Percentiles rank a stretch among this genome's conserved stretches.
These are phyloP conservation scores for Chouioia cunea DNA, from an alignment of 2,888 invertebrate genomes.

Conservation along the genomic window DNA sequence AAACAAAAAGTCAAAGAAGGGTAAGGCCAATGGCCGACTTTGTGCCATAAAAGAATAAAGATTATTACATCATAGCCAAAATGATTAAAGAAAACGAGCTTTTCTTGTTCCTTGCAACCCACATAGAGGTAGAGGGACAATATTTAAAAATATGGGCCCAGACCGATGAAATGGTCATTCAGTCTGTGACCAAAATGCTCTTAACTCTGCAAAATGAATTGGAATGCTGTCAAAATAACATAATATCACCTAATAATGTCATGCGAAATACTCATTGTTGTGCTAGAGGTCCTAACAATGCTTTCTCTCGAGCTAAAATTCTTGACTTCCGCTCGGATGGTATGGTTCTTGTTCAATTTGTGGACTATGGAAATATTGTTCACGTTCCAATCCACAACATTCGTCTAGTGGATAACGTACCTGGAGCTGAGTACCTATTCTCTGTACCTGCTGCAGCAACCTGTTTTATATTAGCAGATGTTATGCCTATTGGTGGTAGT, in stretches of 20 bases:
- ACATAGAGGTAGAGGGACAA: slow-evolving; percentile 78
- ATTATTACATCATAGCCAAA: not conserved
- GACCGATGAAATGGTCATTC: slow-evolving; percentile 74
- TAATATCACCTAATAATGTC: not conserved
- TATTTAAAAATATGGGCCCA: slow-evolving; percentile 82
- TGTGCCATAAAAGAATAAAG: slow-evolving; percentile 23
- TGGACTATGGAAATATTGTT: slow-evolving; percentile 78
- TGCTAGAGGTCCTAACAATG: slow-evolving; percentile 77
- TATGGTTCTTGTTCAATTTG: slow-evolving; percentile 76
- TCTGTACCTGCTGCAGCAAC: slow-evolving; percentile 72
- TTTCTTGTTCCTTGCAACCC: slow-evolving; percentile 72
- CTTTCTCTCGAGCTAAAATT: slow-evolving; percentile 77
- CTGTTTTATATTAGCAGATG: slow-evolving; percentile 74
- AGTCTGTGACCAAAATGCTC: slow-evolving; percentile 40
- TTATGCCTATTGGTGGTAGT: slow-evolving; percentile 70
- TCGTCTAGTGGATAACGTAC: slow-evolving; percentile 72
- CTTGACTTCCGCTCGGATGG: slow-evolving; percentile 70
- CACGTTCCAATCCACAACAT: slow-evolving; percentile 74
- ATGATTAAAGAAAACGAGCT: slow-evolving; percentile 45
- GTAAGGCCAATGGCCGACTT: slow-evolving; percentile 27
- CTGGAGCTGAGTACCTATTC: slow-evolving; percentile 66
- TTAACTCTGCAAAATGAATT: slow-evolving; percentile 14
- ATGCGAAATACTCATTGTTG: slow-evolving; percentile 68
- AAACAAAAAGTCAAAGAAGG: not conserved
- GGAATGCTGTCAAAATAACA: slow-evolving; percentile 4